Percentiles rank a stretch among this genome's conserved stretches.
These are phyloP conservation scores for Xiphophorus couchianus DNA, from an alignment of 2,113 vertebrate genomes.

Conservation along the genomic window DNA sequence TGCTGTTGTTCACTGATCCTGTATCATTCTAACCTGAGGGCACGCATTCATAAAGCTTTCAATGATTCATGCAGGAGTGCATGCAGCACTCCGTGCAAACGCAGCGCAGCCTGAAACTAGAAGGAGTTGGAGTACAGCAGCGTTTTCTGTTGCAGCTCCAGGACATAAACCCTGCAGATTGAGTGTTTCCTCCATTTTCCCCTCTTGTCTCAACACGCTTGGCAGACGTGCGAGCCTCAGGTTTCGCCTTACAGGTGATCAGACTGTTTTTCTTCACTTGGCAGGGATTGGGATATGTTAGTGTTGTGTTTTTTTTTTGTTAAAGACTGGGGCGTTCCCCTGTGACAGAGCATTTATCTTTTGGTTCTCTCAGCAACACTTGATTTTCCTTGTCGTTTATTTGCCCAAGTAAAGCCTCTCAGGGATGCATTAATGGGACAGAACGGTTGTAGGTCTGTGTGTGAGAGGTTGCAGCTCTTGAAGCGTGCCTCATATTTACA, in stretches of 20 bases:
- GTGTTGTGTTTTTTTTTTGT: background rate
- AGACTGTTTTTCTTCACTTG: constrained; percentile 35
- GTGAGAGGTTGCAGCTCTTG: constrained; percentile 11
- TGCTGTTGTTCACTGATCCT: constrained; percentile 41
- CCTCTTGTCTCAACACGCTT: constrained; percentile 66
- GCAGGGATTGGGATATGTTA: constrained; percentile 23
- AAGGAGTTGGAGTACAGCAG: constrained; percentile 2
- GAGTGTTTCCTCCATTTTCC: constrained; percentile 12
- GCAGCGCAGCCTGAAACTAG: constrained; percentile 3
- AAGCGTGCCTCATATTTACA: background rate
- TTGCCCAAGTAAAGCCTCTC: constrained; percentile 1
- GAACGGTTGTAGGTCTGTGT: background rate
- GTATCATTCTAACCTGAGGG: constrained; percentile 50
- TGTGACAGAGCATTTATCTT: constrained; percentile 11
- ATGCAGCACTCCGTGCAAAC: constrained; percentile 9
- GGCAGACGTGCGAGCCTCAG: constrained; percentile 31
- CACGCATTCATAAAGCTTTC: constrained; percentile 7
- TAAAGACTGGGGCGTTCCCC: background rate
- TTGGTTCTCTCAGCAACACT: background rate
- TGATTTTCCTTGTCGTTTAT: constrained; percentile 4
- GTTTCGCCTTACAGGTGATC: constrained; percentile 65
- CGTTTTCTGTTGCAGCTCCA: constrained; percentile 4
- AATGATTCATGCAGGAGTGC: constrained; percentile 9
- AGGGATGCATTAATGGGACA: background rate
- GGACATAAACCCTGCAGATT: constrained; percentile 6